phyloP scores from a whole-genome alignment of 2,888 invertebrate species.

The Iphiclides podalirius region DNA sequence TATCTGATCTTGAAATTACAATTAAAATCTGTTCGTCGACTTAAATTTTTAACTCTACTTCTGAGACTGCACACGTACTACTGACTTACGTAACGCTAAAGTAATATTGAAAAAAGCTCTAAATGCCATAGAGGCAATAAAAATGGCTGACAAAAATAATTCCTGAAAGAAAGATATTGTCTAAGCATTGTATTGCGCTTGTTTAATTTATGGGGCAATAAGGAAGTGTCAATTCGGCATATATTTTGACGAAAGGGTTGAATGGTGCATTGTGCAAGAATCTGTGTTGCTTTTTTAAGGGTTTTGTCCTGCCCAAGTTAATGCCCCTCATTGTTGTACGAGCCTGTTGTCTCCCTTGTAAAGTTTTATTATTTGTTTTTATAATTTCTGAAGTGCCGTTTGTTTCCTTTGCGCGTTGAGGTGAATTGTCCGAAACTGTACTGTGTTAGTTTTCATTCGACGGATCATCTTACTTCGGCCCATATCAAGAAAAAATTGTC shows the following conservation, averaged over 20 bases:
- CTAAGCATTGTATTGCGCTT: slow-evolving; percentile 50
- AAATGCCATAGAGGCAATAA: slow-evolving; percentile 17
- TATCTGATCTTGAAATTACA: no score
- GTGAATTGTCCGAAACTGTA: slow-evolving; percentile 6
- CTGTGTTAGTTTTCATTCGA: neutral
- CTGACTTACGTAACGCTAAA: slow-evolving; percentile 3
- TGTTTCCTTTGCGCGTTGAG: slow-evolving; percentile 35
- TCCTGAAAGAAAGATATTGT: slow-evolving; percentile 31
- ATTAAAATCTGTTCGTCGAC: no score
- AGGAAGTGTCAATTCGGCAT: slow-evolving; percentile 69
- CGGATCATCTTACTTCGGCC: no score
- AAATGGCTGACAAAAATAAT: slow-evolving; percentile 28
- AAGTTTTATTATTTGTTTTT: slow-evolving; percentile 64
- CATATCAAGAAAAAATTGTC: no score
- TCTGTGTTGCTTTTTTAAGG: slow-evolving; percentile 60
- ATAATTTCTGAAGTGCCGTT: slow-evolving; percentile 52
- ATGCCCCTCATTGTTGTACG: slow-evolving; percentile 59
- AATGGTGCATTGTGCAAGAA: slow-evolving; percentile 61
- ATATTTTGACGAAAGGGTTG: slow-evolving; percentile 78
- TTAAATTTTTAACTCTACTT: neutral
- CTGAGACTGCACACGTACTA: slow-evolving; percentile 1
- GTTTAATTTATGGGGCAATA: slow-evolving; percentile 73
- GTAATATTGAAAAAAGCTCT: neutral
- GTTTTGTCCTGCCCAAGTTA: slow-evolving; percentile 53
- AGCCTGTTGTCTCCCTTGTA: slow-evolving; percentile 58